Evolutionary conservation across 1,140 invertebrate species (phyloP).

Genomic region (Nasonia giraulti): DNA sequence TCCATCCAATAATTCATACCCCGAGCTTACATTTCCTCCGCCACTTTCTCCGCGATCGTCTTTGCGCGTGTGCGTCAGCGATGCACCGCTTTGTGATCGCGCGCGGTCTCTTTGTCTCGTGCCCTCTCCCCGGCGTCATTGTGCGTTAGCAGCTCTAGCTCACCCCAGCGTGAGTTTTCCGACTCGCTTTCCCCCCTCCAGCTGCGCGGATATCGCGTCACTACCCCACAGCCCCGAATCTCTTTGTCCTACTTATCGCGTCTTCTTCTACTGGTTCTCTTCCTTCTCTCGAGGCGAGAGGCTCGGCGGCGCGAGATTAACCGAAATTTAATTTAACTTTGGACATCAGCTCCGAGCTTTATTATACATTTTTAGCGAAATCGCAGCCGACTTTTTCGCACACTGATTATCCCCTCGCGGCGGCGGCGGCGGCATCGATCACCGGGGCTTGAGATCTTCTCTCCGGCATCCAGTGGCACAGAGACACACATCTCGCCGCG

Average conservation of each 20-base stretch:
- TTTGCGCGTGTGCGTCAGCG: background rate
- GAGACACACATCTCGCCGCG: slow-evolving; percentile 3
- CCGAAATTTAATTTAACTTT: slow-evolving; percentile 31
- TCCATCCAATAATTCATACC: slow-evolving; percentile 18
- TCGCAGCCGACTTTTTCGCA: background rate
- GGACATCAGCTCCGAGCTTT: background rate
- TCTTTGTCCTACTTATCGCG: slow-evolving; percentile 46
- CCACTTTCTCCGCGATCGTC: slow-evolving; percentile 6
- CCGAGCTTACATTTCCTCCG: slow-evolving; percentile 15
- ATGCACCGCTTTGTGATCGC: background rate
- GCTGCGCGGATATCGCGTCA: background rate
- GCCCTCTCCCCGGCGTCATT: slow-evolving; percentile 8
- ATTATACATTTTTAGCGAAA: background rate
- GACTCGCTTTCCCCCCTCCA: background rate
- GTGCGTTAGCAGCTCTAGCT: background rate
- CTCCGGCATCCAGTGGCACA: background rate
- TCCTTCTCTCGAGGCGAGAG: too few species aligned
- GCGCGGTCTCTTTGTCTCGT: slow-evolving; percentile 20
- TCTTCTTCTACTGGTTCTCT: background rate
- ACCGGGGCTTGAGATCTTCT: background rate
- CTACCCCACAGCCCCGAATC: background rate
- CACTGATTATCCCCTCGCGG: background rate
- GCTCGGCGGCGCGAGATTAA: background rate
- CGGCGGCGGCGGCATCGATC: background rate
- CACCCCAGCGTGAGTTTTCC: slow-evolving; percentile 27